Conservation (phyloP, 64 coral and sea anemone species). For the Montipora sp. region DNA sequence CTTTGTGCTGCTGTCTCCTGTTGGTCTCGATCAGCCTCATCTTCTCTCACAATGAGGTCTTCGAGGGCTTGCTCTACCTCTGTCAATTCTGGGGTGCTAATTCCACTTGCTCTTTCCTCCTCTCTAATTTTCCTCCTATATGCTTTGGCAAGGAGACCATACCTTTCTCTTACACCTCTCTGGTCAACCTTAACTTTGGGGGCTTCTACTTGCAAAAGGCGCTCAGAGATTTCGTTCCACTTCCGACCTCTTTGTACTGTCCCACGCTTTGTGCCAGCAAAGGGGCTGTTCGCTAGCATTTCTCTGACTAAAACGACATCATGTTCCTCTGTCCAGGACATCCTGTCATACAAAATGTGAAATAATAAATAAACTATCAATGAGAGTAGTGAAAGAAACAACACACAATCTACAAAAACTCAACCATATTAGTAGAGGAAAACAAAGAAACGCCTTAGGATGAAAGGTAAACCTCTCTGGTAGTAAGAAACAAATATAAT, state of each 20-base stretch:
- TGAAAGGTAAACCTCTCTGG: neutral
- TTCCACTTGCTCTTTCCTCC: slow-evolving; percentile 22
- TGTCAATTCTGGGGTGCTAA: slow-evolving; percentile 42
- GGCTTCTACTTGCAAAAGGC: slow-evolving; percentile 45
- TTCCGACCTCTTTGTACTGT: slow-evolving; percentile 32
- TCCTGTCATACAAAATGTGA: slow-evolving; percentile 27
- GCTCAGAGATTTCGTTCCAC: slow-evolving; percentile 50
- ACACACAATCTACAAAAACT: slow-evolving; percentile 15
- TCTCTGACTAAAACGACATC: slow-evolving; percentile 65
- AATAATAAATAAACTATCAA: slow-evolving; percentile 6
- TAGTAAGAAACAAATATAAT: slow-evolving; percentile 21
- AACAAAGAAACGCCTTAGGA: slow-evolving; percentile 19
- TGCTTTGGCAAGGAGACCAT: slow-evolving; percentile 26
- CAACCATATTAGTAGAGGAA: neutral
- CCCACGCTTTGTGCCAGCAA: slow-evolving; percentile 49
- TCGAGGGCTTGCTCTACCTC: slow-evolving; percentile 27
- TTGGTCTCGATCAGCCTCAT: slow-evolving; percentile 33
- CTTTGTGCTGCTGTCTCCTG: slow-evolving; percentile 28
- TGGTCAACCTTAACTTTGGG: slow-evolving; percentile 35
- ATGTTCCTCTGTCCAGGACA: slow-evolving; percentile 56
- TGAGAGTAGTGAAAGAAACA: slow-evolving; percentile 28
- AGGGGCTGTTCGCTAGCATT: slow-evolving; percentile 47
- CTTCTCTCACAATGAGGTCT: slow-evolving; percentile 47
- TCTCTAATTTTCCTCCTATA: neutral
- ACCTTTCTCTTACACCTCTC: slow-evolving; percentile 42